Conservation (phyloP, 2,113 vertebrate genomes). For the Odontophorus gujanensis region DNA sequence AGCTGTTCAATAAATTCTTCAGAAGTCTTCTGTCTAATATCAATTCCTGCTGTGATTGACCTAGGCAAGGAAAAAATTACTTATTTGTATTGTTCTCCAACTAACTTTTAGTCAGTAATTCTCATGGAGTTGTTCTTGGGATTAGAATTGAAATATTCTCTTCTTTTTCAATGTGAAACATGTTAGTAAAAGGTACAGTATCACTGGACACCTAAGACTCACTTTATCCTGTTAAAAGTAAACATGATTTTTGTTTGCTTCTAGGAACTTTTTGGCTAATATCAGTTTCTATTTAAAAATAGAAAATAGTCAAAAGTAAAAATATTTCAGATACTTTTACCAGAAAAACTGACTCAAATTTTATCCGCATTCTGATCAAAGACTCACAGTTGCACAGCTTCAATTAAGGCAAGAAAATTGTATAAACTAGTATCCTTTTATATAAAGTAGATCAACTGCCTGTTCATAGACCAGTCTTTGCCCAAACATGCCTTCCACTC, state of each 20-base stretch:
- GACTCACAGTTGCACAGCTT: neutral
- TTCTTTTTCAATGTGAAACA: neutral
- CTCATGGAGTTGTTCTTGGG: neutral
- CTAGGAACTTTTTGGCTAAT: neutral
- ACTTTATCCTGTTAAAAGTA: neutral
- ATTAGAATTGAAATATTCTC: neutral
- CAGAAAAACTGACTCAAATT: neutral
- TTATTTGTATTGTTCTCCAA: neutral
- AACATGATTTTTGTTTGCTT: neutral
- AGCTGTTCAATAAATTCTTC: conserved; percentile 66
- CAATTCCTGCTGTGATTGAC: conserved; percentile 45
- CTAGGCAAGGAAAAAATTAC: conserved; percentile 27
- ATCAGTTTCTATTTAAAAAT: neutral
- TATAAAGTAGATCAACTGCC: neutral
- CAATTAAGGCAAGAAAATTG: neutral
- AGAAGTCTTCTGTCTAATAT: conserved; percentile 54
- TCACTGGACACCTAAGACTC: neutral
- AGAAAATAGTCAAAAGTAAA: neutral
- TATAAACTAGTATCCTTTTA: neutral
- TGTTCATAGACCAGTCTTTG: neutral
- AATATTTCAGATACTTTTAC: neutral
- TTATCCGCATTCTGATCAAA: neutral
- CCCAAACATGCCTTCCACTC: neutral
- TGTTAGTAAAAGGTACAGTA: neutral
- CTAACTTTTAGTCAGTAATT: neutral